Conservation (phyloP, 1,140 invertebrate species). For the Uloborus diversus region DNA sequence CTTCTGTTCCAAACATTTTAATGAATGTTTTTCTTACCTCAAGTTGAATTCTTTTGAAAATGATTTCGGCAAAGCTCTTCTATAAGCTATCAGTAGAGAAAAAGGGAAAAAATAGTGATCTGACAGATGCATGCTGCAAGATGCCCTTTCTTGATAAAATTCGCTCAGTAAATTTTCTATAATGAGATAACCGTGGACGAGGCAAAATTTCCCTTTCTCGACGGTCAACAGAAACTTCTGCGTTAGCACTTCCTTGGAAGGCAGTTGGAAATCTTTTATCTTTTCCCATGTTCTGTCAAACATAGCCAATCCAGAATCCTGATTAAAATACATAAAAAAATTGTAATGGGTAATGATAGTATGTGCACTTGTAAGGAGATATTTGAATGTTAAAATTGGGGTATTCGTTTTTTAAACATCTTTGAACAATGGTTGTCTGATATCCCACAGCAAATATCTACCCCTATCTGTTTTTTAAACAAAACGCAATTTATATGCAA, state of each 20-base stretch:
- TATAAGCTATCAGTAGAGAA: neutral
- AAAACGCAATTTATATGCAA: too few species aligned
- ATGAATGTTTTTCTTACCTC: too few species aligned
- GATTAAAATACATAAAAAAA: neutral
- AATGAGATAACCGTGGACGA: neutral
- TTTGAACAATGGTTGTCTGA: too few species aligned
- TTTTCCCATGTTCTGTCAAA: conserved; percentile 14
- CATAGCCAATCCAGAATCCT: conserved; percentile 3
- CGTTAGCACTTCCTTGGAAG: neutral
- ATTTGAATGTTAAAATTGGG: too few species aligned
- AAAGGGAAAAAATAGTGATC: conserved; percentile 15
- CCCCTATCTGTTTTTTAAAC: too few species aligned
- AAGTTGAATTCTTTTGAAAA: neutral
- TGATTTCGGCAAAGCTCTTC: neutral
- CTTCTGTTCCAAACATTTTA: too few species aligned
- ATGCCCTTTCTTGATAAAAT: neutral
- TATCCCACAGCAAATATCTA: too few species aligned
- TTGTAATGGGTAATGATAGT: neutral
- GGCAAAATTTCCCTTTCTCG: neutral
- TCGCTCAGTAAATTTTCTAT: neutral
- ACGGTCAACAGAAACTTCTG: neutral
- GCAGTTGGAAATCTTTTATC: neutral
- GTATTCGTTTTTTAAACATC: too few species aligned
- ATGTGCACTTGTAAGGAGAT: too few species aligned
- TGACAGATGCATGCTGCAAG: conserved; percentile 13